phyloP scores from a whole-genome alignment of 2,888 invertebrate genomes.

The Diadegma fenestrale region DNA sequence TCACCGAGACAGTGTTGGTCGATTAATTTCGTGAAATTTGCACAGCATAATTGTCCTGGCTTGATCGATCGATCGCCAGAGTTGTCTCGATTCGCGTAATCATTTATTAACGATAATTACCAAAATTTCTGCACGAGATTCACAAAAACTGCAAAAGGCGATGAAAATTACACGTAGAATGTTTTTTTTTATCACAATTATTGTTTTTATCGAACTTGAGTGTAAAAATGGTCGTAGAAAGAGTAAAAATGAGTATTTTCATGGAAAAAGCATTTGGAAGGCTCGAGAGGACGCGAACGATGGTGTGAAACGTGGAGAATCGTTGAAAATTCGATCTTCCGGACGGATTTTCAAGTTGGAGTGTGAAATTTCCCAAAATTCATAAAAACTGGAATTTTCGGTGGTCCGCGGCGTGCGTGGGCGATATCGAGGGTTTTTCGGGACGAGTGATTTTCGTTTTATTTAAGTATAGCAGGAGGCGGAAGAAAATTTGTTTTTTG shows the following conservation, averaged over 20 bases:
- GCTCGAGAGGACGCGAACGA: conserved; percentile 1
- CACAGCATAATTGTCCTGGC: conserved; percentile 31
- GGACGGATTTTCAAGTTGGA: too few species aligned
- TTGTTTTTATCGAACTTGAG: conserved; percentile 52
- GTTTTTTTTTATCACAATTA: conserved; percentile 41
- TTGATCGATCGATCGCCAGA: conserved; percentile 54
- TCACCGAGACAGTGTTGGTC: conserved; percentile 9
- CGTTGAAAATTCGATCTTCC: conserved; percentile 8
- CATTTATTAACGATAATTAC: not conserved
- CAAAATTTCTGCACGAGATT: not conserved
- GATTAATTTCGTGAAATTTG: conserved; percentile 38
- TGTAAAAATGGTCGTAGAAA: conserved; percentile 10
- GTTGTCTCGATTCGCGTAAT: conserved; percentile 21
- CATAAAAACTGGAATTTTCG: not conserved
- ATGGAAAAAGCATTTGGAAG: not conserved
- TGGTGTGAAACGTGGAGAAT: conserved; percentile 18
- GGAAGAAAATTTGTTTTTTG: conserved; percentile 38
- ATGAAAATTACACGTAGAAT: conserved; percentile 33
- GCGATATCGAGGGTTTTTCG: conserved; percentile 9
- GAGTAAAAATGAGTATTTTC: conserved; percentile 12
- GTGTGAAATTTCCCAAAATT: too few species aligned
- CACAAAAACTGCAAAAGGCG: conserved; percentile 38
- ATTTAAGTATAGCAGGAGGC: conserved; percentile 26
- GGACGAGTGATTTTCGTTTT: conserved; percentile 26
- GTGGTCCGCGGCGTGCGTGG: not conserved